Percentiles rank a stretch among this genome's conserved stretches.
Evolutionary conservation across 2,888 invertebrate species (phyloP).

Genomic region (Hirtodrosophila duncani): DNA sequence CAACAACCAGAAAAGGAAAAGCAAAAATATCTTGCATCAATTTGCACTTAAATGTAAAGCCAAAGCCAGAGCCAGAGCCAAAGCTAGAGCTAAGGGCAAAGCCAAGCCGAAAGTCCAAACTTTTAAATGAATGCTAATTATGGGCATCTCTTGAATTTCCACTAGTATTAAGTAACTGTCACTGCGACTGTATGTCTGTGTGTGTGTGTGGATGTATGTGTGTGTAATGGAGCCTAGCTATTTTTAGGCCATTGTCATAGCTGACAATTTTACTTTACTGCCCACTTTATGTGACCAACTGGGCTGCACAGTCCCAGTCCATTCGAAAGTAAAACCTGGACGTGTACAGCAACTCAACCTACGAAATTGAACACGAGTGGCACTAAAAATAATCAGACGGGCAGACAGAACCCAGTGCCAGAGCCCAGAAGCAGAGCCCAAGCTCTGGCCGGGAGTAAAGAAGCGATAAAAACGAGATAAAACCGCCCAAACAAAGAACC

Average conservation of each 20-base stretch:
- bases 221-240: constrained; percentile 23
- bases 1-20: not conserved
- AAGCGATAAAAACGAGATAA: constrained; percentile 68
- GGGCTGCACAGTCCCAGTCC: constrained; percentile 14
- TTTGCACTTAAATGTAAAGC: constrained; percentile 39
- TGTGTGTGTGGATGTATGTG: constrained; percentile 14
- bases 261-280: constrained; percentile 62
- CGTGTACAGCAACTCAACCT: constrained; percentile 32
- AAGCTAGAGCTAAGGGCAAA: constrained; percentile 24
- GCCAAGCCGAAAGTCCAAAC: constrained; percentile 31
- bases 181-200: constrained; percentile 8
- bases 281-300: constrained; percentile 45
- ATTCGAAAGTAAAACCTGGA: constrained; percentile 11
- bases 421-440: constrained; percentile 12
- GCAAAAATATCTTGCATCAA: constrained; percentile 28
- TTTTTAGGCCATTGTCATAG: constrained; percentile 54
- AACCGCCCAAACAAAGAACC: constrained; percentile 43
- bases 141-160: constrained; percentile 36
- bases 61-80: constrained; percentile 29
- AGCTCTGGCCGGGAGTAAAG: constrained; percentile 44
- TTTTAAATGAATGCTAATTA: constrained; percentile 67
- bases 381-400: constrained; percentile 60
- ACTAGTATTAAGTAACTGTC: constrained; percentile 8
- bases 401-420: not conserved
- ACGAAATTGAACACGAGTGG: constrained; percentile 66